Evolutionary conservation across 2,113 vertebrate species (phyloP), one percentile per base, ranked within the genome.

Genomic region (Psettodes erumei): DNA sequence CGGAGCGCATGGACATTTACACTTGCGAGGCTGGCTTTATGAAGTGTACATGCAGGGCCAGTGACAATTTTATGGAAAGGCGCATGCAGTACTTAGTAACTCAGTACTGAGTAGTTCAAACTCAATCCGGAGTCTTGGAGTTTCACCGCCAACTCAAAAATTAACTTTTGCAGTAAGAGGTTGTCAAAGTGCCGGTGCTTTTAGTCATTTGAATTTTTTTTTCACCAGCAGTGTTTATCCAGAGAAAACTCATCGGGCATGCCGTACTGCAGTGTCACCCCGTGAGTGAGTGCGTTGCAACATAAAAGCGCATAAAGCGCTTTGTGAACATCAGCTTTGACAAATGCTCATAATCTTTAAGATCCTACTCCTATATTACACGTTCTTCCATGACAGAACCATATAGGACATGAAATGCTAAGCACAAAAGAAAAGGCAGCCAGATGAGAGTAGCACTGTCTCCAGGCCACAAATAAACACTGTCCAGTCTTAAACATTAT

Each of bases 291-390:
- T 50, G 4, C 23, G 3, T 8, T 19, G n/a, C 19, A 28, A 37
- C 59, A 15, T 59, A n/a, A n/a, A n/a, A n/a, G n/a, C 8, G 8
- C 62, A 19, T 23, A 12, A 7, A 15, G 23, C 18, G 13, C 8
- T 23, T 23, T 43, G 38, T 35, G 37, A 54, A 54, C 59, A 35
- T 25, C 15, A 27, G 28, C 4, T 33, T 45, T 19, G 16, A 53
- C 35, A 53, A 32, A 63, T 42, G 35, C 54, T 43, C 35, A 63
- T 37, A 8, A 65, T 12, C 23, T 28, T 21, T 38, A 75, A 60
- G 6, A 58, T 40, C n/a, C 27, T 9, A 28, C 25, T 9, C 21
- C 21, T 32, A 25, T 10, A 45, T 42, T 10, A 67, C n/a, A n/a
- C n/a, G n/a, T n/a, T n/a, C n/a, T n/a, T n/a, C n/a, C n/a, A 73